Evolutionary conservation across 2,888 invertebrate species (phyloP), one percentile per base, ranked within the genome.

Genomic region (Tetropium fuscum): DNA sequence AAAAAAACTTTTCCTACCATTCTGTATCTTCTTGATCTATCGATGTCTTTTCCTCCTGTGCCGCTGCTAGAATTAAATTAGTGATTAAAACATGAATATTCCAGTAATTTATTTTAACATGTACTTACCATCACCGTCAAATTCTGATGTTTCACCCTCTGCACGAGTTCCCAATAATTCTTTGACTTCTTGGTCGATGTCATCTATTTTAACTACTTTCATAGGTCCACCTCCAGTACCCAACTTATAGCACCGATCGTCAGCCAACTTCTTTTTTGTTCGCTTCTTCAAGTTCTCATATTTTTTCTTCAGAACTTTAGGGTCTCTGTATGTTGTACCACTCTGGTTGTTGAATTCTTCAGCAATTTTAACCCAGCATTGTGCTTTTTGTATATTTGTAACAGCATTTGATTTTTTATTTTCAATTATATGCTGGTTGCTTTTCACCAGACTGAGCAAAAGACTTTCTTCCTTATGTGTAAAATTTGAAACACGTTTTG

Each of bases 121-220:
- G n/a, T n/a, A 32, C 30, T n/a, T 30, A 30, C 32, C 32, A 32
- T 32, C 32, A 32, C 32, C 32, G 10, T 32, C 32, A 10, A 32
- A 32, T 32, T 32, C 32, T 10, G 32, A 32, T 32, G 4, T 32
- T 10, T 32, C 32, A 32, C 32, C 32, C 10, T 32, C 32, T 32
- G 32, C 32, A 32, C 32, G 32, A 32, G 11, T 32, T 32, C 32
- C 32, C 10, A 27, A 27, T 27, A 32, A 32, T 32, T 32, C 32
- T 32, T 32, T 32, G 32, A 32, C 32, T 32, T 32, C 32, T 32
- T 32, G 10, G 13, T 2, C 4, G 5, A 5, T 5, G 4, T 11
- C 10, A 32, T 6, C 3, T 32, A 10, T 1, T 1, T 11, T 10
- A 32, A 5, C n/a, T 8, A n/a, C 13, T 32, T 8, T 32, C 4